These are phyloP conservation scores for Chelonus formosanus DNA, from an alignment of 2,888 invertebrate genomes.

Conservation along the genomic window DNA sequence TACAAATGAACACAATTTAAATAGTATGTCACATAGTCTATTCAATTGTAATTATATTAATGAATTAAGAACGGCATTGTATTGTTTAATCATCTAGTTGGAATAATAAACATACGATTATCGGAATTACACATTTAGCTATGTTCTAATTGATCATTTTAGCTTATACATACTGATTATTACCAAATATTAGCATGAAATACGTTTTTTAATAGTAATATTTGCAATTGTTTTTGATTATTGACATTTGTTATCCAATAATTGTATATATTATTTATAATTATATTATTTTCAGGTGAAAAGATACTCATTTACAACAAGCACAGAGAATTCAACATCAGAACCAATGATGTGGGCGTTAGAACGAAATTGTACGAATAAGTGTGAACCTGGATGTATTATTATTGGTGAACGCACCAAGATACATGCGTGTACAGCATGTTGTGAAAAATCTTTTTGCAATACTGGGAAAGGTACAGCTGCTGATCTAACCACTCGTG, in stretches of 20 bases:
- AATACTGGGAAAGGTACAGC: conserved; percentile 74
- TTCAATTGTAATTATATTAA: too few species aligned
- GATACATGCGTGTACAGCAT: conserved; percentile 86
- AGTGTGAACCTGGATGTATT: conserved; percentile 88
- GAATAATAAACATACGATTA: too few species aligned
- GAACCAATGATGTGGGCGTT: conserved; percentile 82
- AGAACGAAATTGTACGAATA: conserved; percentile 82
- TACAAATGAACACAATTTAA: too few species aligned
- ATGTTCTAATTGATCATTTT: too few species aligned
- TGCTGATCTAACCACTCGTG: conserved; percentile 48
- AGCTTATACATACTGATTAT: too few species aligned
- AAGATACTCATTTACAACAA: conserved; percentile 83
- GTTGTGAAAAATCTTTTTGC: conserved; percentile 81
- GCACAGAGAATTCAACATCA: conserved; percentile 81
- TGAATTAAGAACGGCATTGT: too few species aligned
- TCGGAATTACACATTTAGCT: too few species aligned
- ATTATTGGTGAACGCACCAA: conserved; percentile 90
- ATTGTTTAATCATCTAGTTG: too few species aligned
- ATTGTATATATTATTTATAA: too few species aligned
- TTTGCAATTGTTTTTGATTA: conserved; percentile 1
- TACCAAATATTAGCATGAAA: too few species aligned
- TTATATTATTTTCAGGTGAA: conserved; percentile 71
- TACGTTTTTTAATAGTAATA: too few species aligned
- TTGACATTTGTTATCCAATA: not conserved
- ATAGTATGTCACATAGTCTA: too few species aligned